Conservation (phyloP, 2,888 invertebrate genomes). For the Chesias legatella region DNA sequence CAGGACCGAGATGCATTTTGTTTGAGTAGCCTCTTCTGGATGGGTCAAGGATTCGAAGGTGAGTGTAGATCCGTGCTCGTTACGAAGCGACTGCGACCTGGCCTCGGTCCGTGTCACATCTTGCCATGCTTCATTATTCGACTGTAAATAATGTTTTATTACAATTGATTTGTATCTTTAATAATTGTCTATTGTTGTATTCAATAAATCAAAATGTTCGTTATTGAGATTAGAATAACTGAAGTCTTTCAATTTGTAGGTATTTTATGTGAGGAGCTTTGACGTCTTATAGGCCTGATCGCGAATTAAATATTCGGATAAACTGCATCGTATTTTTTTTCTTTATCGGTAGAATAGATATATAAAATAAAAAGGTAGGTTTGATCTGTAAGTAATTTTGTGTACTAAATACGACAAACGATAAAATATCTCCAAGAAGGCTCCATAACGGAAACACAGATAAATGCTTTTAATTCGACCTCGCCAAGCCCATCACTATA, state of each 20-base stretch:
- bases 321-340: too few species aligned
- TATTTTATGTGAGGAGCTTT: too few species aligned
- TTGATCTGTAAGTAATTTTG: too few species aligned
- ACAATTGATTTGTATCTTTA: constrained; percentile 27
- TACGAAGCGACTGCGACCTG: constrained; percentile 56
- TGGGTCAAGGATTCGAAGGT: constrained; percentile 77
- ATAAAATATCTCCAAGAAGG: constrained; percentile 6
- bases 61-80: constrained; percentile 70
- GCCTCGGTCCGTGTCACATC: constrained; percentile 64
- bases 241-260: not conserved
- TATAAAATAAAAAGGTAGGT: too few species aligned
- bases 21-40: constrained; percentile 77
- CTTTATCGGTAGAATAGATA: too few species aligned
- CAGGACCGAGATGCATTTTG: constrained; percentile 71
- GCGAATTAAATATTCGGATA: too few species aligned
- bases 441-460: constrained; percentile 3
- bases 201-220: constrained; percentile 8
- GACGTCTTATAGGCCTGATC: too few species aligned
- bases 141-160: constrained; percentile 32
- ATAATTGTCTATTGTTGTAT: constrained; percentile 27
- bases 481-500: constrained; percentile 19
- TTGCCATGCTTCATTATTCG: constrained; percentile 65
- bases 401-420: too few species aligned
- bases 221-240: constrained; percentile 2
- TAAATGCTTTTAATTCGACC: constrained; percentile 14